Evolutionary conservation across 2,113 vertebrate species (phyloP).

Genomic region (Myodes glareolus): DNA sequence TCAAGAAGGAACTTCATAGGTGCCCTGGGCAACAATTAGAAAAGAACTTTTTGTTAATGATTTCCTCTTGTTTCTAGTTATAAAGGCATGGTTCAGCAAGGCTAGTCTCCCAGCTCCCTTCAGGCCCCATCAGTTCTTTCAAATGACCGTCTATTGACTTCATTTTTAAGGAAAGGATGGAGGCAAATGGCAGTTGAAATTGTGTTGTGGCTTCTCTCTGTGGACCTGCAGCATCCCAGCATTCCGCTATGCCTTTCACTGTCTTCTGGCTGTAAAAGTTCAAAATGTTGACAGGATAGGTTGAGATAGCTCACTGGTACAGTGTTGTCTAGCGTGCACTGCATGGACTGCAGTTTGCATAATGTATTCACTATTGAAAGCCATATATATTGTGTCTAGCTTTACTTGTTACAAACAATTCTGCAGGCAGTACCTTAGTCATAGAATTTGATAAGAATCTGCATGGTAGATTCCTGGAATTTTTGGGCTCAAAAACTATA

Average conservation of each 20-base stretch:
- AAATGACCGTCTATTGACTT: neutral
- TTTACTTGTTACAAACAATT: neutral
- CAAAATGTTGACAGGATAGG: neutral
- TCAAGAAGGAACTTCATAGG: constrained; percentile 10
- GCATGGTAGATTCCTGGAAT: neutral
- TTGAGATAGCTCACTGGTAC: neutral
- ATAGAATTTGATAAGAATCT: constrained; percentile 14
- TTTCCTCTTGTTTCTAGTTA: constrained; percentile 22
- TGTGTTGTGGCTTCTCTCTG: neutral
- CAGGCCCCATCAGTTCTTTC: neutral
- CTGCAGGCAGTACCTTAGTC: neutral
- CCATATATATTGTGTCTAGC: neutral
- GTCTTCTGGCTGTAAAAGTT: neutral
- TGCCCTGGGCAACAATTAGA: neutral
- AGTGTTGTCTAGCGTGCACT: neutral
- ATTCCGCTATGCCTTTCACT: neutral
- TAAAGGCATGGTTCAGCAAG: neutral
- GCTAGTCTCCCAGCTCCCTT: neutral
- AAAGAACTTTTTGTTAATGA: constrained; percentile 8
- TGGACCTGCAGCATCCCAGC: neutral
- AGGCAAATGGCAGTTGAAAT: constrained; percentile 1
- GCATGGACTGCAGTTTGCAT: neutral
- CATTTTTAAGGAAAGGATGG: neutral
- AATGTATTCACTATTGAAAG: neutral
- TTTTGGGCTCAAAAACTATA: neutral